Percentiles rank a stretch among this genome's conserved stretches.
These are phyloP conservation scores for Trichonephila clavipes DNA, from an alignment of 1,140 invertebrate genomes.

Conservation along the genomic window DNA sequence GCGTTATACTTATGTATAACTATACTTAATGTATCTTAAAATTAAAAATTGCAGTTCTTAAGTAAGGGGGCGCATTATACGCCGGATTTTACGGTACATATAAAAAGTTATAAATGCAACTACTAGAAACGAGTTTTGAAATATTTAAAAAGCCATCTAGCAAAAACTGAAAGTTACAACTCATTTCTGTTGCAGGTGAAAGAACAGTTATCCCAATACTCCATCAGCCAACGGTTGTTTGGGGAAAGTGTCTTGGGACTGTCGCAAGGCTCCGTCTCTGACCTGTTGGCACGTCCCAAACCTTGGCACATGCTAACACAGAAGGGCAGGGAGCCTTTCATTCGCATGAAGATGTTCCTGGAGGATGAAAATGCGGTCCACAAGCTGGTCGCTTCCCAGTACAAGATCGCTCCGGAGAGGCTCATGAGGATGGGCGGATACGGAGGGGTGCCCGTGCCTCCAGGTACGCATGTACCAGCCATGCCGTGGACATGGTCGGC, in stretches of 20 bases:
- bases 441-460: slow-evolving; percentile 82
- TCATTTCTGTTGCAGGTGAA: slow-evolving; percentile 86
- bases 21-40: too few species aligned
- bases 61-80: too few species aligned
- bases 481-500: too few species aligned
- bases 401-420: slow-evolving; percentile 98
- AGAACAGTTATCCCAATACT: slow-evolving; percentile 98
- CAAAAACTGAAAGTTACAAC: too few species aligned
- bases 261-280: slow-evolving; percentile 97
- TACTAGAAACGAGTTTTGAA: too few species aligned
- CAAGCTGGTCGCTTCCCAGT: slow-evolving; percentile 97
- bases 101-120: too few species aligned
- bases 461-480: slow-evolving; percentile 27
- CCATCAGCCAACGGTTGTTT: slow-evolving; percentile 98
- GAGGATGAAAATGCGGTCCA: slow-evolving; percentile 98
- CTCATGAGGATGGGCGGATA: slow-evolving; percentile 96
- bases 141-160: too few species aligned
- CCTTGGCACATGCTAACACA: slow-evolving; percentile 99
- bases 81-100: too few species aligned
- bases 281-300: slow-evolving; percentile 95
- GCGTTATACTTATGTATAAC: too few species aligned
- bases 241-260: slow-evolving; percentile 98
- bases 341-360: slow-evolving; percentile 98
- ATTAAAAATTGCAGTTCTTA: too few species aligned
- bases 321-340: slow-evolving; percentile 97